Evolutionary conservation across 2,113 vertebrate species (phyloP), one percentile per base, ranked within the genome.

Genomic region (Smithornis capensis): DNA sequence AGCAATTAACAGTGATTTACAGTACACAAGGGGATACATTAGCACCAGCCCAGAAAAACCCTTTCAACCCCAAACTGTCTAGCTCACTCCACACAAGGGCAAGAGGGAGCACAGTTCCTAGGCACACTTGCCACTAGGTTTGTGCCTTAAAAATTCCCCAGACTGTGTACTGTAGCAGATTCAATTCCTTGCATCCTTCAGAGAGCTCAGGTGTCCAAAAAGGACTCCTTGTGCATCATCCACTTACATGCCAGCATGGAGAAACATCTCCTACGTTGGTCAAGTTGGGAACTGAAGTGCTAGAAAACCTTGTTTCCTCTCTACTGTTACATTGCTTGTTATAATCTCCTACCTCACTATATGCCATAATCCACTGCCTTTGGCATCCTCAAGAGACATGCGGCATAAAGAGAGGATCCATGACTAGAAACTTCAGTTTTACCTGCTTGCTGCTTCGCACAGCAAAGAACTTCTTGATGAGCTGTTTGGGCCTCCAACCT

Each of bases 361-460:
- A 69, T 37, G 9, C 7, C 57, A 49, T 28, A 59, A 93, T 42
- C 33, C 53, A 56, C 38, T 44, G 53, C 52, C n/a, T 77, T 79
- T 22, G 52, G 40, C n/a, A 50, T 23, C 14, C 76, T 40, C 1
- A 4, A 28, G 31, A 67, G 29, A 52, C 31, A 22, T 29, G 56
- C 35, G 1, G 0, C 52, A 14, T 50, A 28, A 45, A 12, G 12
- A 86, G 13, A 1, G 1, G 33, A 18, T 23, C 18, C 28, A 27
- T 62, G 24, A 74, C 8, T 33, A 91, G 35, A 29, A 79, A 50
- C 11, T 77, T 62, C 40, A 31, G 14, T 45, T 87, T 82, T 69
- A 64, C 25, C 33, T 6, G 2, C 24, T 19, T 69, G 31, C 42
- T 49, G 42, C 60, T 70, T 82, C 18, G 31, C 23, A 29, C 16